Conservation (phyloP, 35 echinoderm and acorn worm genomes). For the Ophiothrix spiculata region DNA sequence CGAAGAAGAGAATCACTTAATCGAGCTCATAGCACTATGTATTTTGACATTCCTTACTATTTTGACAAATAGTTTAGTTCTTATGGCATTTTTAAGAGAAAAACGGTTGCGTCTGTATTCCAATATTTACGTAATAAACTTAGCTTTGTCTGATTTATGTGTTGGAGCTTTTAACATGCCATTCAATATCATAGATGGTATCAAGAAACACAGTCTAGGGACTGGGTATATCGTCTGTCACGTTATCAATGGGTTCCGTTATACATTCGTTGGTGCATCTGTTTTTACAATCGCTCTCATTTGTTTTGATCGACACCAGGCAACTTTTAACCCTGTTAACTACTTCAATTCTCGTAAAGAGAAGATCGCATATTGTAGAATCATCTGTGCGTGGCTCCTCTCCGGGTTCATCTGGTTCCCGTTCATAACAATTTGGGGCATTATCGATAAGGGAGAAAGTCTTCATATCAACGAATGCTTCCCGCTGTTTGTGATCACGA, state of each 20-base stretch:
- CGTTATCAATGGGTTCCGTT: background rate
- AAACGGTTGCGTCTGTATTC: background rate
- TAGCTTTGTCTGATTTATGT: background rate
- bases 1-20: background rate
- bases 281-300: background rate
- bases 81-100: background rate
- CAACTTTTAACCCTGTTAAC: background rate
- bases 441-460: background rate
- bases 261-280: background rate
- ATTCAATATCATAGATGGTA: background rate
- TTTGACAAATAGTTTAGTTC: background rate
- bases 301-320: background rate
- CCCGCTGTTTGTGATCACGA: background rate
- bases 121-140: background rate
- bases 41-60: background rate
- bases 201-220: background rate
- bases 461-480: background rate
- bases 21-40: background rate
- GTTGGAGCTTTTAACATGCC: slow-evolving; percentile 10
- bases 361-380: background rate
- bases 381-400: background rate
- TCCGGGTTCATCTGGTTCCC: background rate
- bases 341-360: background rate
- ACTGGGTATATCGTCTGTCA: background rate
- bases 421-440: background rate